Conservation (phyloP, 2,113 vertebrate genomes). For the Rostratula benghalensis region DNA sequence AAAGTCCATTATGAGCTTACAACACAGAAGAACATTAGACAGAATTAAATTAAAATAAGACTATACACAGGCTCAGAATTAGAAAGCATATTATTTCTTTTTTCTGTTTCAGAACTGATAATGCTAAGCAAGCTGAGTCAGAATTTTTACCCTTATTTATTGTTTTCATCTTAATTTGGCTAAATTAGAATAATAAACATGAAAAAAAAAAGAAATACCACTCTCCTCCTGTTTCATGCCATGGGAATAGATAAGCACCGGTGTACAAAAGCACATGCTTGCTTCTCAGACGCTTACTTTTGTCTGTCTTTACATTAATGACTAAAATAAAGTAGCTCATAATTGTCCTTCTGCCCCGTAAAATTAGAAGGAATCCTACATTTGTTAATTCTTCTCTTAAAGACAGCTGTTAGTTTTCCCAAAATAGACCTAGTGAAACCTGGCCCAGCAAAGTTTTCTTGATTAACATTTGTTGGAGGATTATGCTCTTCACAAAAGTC, state of each 20-base stretch:
- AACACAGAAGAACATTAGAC: background rate
- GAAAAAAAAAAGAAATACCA: background rate
- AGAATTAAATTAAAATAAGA: background rate
- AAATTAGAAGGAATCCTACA: background rate
- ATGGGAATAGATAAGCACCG: background rate
- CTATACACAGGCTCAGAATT: background rate
- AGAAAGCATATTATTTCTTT: background rate
- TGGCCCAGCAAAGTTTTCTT: background rate
- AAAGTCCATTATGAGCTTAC: background rate
- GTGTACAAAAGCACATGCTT: background rate
- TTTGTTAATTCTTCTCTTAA: background rate
- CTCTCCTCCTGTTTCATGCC: background rate
- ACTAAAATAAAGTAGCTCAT: background rate
- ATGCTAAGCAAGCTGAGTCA: background rate
- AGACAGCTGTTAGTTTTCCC: background rate
- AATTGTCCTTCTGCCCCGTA: background rate
- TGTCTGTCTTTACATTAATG: background rate
- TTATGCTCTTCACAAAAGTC: background rate
- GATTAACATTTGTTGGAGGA: background rate
- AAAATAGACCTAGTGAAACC: background rate
- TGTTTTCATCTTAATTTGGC: background rate
- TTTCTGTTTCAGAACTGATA: background rate
- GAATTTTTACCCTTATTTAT: background rate
- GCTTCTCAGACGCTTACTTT: background rate
- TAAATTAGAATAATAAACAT: background rate